Evolutionary conservation across 1,140 invertebrate genomes (phyloP), one percentile per base, ranked within the genome.

Genomic region (Ips nitidus): DNA sequence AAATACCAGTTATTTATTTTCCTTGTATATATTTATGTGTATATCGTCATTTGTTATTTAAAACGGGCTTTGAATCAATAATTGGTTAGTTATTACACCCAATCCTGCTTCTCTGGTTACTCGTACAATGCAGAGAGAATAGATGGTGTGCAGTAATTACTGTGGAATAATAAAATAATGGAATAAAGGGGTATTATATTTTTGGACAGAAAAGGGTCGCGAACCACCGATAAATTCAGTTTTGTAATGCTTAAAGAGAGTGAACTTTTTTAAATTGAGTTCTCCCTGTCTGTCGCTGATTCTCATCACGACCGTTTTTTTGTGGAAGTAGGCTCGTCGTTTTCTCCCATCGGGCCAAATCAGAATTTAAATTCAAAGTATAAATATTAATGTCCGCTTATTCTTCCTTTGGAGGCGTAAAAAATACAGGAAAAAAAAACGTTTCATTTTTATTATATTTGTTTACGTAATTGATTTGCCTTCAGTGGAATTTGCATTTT

Each of bases 361-460:
- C 47, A 65, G 45, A 50, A 65, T 65, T 65, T 65, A 65, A 65
- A 65, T 65, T 65, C 52, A 56, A 53, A 41, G 52, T 65, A 65
- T 65, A 65, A 65, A 65, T 65, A 65, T 65, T 65, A 65, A 65
- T 65, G 62, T 38, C 8, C 47, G 41, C 62, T 65, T 65, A 65
- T 55, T 65, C 56, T 64, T 65, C 56, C 62, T 60, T 55, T 5
- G 52, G 62, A 41, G 42, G 52, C 52, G 52, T 41, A 65, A 53
- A 62, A 62, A 64, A 41, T 36, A 4, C 36, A n/a, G 62, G 41
- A 55, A 56, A 65, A 50, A 50, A 50, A 22, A 22, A 22, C 22
- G 60, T 47, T 65, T 55, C 52, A 55, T 65, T 55, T 65, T 65
- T 65, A 55, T 65, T 55, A 65, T 55, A 52, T 65, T 63, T 63